Base-by-base conservation (phyloP, 2,113 vertebrate species). In the Megaceryle maxima region DNA sequence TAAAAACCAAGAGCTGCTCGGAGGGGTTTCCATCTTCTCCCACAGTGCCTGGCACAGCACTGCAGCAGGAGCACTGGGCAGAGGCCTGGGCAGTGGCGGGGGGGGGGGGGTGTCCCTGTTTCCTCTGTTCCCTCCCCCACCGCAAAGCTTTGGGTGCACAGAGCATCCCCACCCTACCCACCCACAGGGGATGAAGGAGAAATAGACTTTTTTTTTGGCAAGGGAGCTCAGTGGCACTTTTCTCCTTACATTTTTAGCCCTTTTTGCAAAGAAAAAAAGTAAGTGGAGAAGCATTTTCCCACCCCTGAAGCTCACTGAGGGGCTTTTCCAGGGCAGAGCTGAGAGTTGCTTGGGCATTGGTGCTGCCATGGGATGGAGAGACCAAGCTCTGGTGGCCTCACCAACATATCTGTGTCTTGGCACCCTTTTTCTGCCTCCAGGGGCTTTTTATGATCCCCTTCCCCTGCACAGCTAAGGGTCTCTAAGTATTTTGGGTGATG, bases 391-490 rank as follows among this genome's bases (percentile, higher is more conserved):
- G 0, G 11, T 10, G 39, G 20, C 33, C 31, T 68, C 4, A 1
- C 19, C 20, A 16, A 20, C 11, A 5, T 18, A 10, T 7, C 48
- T 35, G 1, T 0, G 1, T 2, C 48, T 11, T 22, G 55, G 11
- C 1, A 2, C 13, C 48, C 19, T 76, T 79, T 39, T 53, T 6
- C 60, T 37, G 15, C 67, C 53, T 5, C 48, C 76, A 37, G 19
- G 9, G 21, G 2, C 3, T 19, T 69, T 48, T 68, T 3, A 9
- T 3, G 2, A 55, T n/a, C 48, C 43, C 7, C 33, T 24, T 55
- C 16, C 13, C 60, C 3, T 0, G 1, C 31, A 16, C 0, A 0
- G 16, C 53, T 6, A 6, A 68, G 14, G 29, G 31, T 59, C 31
- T 41, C 82, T 35, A 11, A 8, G 17, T 2, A 8, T 84, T 92